Base-by-base conservation (phyloP, 2,888 invertebrate genomes). In the Mactromeris polynyma region DNA sequence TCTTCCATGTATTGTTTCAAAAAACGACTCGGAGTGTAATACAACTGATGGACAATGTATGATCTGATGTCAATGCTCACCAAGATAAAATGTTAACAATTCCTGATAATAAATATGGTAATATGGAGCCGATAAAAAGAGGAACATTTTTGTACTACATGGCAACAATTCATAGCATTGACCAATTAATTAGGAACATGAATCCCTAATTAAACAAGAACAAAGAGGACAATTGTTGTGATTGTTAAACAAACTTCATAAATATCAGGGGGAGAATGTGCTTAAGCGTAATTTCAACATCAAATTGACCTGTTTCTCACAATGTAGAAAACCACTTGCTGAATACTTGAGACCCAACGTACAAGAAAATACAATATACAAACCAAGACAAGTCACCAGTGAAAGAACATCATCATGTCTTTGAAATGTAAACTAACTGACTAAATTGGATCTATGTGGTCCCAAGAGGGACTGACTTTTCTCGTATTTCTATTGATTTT, bases 351-450 rank as follows among this genome's bases (percentile, higher is more conserved):
- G 58, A 64, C 9, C 58, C 11, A 2, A 64, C n/a, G 26, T 26
- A 26, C n/a, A 26, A 26, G 9, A 64, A n/a, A 64, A 64, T 64
- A 4, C 6, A 64, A 64, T n/a, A 64, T 26, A 64, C 3, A 64
- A 26, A 26, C 26, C 26, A 26, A n/a, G 58, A 26, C n/a, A 64
- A 64, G 26, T 26, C 26, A n/a, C 11, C 58, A 26, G 4, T n/a
- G 58, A 1, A 64, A 19, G 17, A 73, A 36, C 36, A 73, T 33
- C 73, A 33, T 73, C 33, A 33, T 26, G 33, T 73, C 73, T 73
- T 73, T 73, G 73, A 73, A 73, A 73, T 73, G 36, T 73, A 73
- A 73, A 73, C 73, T 36, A 73, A 73, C 73, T 36, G 73, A 73
- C 73, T 73, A 33, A 33, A 73, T 73, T 73, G 73, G 73, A 73